Evolutionary conservation across 2,113 vertebrate genomes (phyloP).

Genomic region (Nerophis lumbriciformis): DNA sequence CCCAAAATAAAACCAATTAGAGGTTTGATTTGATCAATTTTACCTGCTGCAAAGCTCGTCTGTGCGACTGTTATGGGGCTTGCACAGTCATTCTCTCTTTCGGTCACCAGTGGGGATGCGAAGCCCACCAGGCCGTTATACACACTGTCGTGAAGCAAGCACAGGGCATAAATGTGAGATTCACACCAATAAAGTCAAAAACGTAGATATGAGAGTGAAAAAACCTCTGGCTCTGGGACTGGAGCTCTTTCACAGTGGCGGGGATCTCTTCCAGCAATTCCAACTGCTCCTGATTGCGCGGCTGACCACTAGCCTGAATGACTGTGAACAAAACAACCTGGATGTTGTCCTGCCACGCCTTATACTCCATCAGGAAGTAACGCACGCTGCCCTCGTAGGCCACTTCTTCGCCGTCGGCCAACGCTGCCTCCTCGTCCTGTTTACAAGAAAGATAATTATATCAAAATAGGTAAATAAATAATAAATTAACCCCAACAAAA

Average conservation of each 20-base stretch:
- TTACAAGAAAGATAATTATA: neutral
- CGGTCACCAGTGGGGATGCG: conserved; percentile 94
- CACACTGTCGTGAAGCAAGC: conserved; percentile 70
- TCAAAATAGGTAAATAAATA: too few relatives aligned
- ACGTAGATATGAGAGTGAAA: neutral
- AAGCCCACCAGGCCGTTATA: conserved; percentile 97
- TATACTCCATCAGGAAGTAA: conserved; percentile 93
- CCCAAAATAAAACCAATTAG: too few relatives aligned
- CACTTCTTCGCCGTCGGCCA: conserved; percentile 92
- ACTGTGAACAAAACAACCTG: conserved; percentile 95
- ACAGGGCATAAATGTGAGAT: neutral
- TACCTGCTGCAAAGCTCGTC: conserved; percentile 92
- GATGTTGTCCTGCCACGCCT: conserved; percentile 97
- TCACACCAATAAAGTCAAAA: neutral
- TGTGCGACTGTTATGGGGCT: conserved; percentile 84
- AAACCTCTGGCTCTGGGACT: conserved; percentile 88
- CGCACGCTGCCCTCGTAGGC: conserved; percentile 93
- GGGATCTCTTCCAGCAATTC: conserved; percentile 96
- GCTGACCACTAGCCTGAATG: conserved; percentile 92
- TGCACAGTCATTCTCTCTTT: conserved; percentile 84
- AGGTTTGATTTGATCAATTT: neutral
- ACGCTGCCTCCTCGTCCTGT: conserved; percentile 93
- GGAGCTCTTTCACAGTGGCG: conserved; percentile 89
- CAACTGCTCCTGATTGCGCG: conserved; percentile 85
- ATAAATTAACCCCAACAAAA: too few relatives aligned